A percentile compares a stretch with the other conserved stretches of the same genome.
These are phyloP conservation scores for Rhineura floridana DNA, from an alignment of 2,113 vertebrate species.

Conservation along the genomic window DNA sequence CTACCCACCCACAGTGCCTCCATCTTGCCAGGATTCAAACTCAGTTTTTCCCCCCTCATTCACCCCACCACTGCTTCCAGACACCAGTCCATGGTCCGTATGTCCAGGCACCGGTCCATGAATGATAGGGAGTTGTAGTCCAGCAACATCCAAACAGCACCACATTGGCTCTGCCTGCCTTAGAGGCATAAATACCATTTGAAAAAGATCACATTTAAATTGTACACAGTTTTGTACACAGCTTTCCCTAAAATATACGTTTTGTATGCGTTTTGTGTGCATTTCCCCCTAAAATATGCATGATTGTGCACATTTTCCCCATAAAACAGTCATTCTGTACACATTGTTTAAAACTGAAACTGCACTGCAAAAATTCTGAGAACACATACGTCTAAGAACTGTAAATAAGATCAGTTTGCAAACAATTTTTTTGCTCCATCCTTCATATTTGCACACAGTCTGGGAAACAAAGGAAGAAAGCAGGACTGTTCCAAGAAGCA, in stretches of 20 bases:
- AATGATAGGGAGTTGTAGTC: too few species aligned
- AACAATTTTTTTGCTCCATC: neutral
- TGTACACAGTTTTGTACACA: too few species aligned
- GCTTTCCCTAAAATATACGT: neutral
- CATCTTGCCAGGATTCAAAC: too few species aligned
- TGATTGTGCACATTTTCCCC: neutral
- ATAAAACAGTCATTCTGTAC: neutral
- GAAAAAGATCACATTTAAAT: too few species aligned
- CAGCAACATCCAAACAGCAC: too few species aligned
- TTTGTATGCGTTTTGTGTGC: neutral
- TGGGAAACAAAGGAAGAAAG: neutral
- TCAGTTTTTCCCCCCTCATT: too few species aligned
- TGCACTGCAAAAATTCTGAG: neutral
- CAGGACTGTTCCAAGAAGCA: slow-evolving; percentile 8
- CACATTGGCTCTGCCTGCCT: too few species aligned
- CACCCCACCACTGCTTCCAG: too few species aligned
- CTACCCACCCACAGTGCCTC: too few species aligned
- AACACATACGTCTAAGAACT: neutral
- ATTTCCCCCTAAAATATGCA: neutral
- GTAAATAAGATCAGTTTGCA: neutral
- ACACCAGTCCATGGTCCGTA: too few species aligned
- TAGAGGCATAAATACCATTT: too few species aligned
- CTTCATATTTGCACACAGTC: neutral
- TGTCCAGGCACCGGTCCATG: too few species aligned
- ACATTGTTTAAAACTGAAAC: neutral